These are phyloP conservation scores for Acholoe squamosa DNA, from an alignment of 2,888 invertebrate genomes.

Conservation along the genomic window DNA sequence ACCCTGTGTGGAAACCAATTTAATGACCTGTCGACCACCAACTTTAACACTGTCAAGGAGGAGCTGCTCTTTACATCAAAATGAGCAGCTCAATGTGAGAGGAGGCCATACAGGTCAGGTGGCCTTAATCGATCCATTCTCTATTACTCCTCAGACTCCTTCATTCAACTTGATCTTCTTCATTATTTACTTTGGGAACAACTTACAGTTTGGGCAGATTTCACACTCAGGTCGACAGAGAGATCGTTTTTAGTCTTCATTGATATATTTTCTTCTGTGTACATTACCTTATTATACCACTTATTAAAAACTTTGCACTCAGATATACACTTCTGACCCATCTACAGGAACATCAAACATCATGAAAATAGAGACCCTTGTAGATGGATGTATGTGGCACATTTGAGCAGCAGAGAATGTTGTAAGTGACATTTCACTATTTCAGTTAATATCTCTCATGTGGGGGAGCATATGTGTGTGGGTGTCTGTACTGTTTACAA, in stretches of 20 bases:
- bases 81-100: too few species aligned
- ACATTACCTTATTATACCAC: background rate
- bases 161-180: conserved; percentile 13
- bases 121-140: too few species aligned
- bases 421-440: conserved; percentile 21
- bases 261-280: conserved; percentile 3
- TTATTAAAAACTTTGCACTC: conserved; percentile 44
- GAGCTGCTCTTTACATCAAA: too few species aligned
- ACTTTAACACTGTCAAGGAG: background rate
- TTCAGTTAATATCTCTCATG: conserved; percentile 11
- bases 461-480: background rate
- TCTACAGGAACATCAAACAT: conserved; percentile 33
- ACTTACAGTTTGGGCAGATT: background rate
- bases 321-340: conserved; percentile 28
- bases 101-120: too few species aligned
- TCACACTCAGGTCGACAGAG: conserved; percentile 3
- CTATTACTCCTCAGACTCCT: background rate
- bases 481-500: conserved; percentile 18
- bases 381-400: conserved; percentile 55
- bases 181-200: background rate
- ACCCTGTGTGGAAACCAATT: background rate
- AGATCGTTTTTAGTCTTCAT: background rate
- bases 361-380: conserved; percentile 54
- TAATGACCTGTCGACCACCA: background rate
- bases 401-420: conserved; percentile 55